Conservation (phyloP, 2,888 invertebrate genomes). For the Fragum whitleyi region DNA sequence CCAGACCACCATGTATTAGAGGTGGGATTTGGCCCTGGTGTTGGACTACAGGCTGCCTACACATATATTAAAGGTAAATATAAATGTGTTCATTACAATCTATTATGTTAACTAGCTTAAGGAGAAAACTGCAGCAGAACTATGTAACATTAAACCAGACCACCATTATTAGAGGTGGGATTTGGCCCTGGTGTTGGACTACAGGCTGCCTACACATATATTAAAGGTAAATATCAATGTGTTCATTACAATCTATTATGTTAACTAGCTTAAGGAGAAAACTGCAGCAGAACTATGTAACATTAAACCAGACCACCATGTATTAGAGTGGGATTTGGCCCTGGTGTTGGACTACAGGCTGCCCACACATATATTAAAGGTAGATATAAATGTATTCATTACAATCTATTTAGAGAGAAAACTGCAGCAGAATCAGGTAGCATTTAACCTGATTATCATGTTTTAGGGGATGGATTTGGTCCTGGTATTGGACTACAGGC, state of each 20-base stretch:
- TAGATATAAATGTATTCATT: slow-evolving; percentile 35
- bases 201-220: slow-evolving; percentile 61
- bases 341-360: slow-evolving; percentile 72
- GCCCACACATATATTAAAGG: slow-evolving; percentile 71
- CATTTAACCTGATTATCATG: slow-evolving; percentile 74
- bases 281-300: slow-evolving; percentile 72
- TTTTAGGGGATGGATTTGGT: slow-evolving; percentile 80
- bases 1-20: slow-evolving; percentile 77
- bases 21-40: slow-evolving; percentile 78
- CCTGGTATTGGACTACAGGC: slow-evolving; percentile 73
- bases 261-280: no score
- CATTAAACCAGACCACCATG: slow-evolving; percentile 74
- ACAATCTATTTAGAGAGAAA: no score
- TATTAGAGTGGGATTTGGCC: slow-evolving; percentile 79
- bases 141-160: slow-evolving; percentile 74
- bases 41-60: slow-evolving; percentile 72
- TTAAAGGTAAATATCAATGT: slow-evolving; percentile 65
- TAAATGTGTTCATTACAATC: no score
- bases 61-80: slow-evolving; percentile 67
- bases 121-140: slow-evolving; percentile 71
- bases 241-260: no score
- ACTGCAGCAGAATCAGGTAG: slow-evolving; percentile 71
- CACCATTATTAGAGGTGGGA: slow-evolving; percentile 77
- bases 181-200: slow-evolving; percentile 79
- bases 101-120: no score